A percentile compares a stretch with the other conserved stretches of the same genome.
phyloP scores from a whole-genome alignment of 2,113 vertebrate genomes.

The Emydocephalus ijimae region DNA sequence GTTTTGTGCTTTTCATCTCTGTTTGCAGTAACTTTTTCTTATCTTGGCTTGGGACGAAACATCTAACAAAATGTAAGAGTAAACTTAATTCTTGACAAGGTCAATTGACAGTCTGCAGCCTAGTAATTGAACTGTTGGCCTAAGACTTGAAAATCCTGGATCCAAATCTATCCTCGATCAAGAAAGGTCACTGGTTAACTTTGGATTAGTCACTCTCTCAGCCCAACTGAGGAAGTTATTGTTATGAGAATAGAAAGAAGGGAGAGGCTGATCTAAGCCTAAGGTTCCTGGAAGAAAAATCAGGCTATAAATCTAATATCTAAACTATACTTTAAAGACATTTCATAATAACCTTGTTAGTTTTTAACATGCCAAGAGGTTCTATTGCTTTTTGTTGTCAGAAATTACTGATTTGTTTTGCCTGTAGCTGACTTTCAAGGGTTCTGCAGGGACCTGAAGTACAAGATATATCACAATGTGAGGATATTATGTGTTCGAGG shows the following conservation, averaged over 20 bases:
- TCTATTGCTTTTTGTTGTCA: background rate
- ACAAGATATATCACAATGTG: background rate
- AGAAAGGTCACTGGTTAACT: background rate
- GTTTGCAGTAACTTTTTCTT: background rate
- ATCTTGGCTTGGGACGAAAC: background rate
- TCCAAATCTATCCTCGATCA: background rate
- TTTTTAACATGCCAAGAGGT: background rate
- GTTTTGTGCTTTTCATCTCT: background rate
- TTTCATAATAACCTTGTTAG: background rate
- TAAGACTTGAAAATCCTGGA: background rate
- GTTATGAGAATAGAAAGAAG: background rate
- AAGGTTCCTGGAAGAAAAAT: background rate
- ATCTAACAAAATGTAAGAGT: background rate
- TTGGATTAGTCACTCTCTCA: background rate
- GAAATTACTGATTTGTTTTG: background rate
- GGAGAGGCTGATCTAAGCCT: background rate
- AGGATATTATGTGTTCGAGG: background rate
- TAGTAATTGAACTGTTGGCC: background rate
- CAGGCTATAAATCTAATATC: background rate
- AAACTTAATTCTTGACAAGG: background rate
- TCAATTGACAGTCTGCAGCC: background rate
- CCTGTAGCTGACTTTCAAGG: background rate
- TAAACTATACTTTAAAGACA: background rate
- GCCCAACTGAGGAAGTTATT: background rate
- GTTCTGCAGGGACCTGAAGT: background rate